These are phyloP conservation scores for Heliopora coerulea DNA, from an alignment of 92 coral and sea anemone species.

Conservation along the genomic window DNA sequence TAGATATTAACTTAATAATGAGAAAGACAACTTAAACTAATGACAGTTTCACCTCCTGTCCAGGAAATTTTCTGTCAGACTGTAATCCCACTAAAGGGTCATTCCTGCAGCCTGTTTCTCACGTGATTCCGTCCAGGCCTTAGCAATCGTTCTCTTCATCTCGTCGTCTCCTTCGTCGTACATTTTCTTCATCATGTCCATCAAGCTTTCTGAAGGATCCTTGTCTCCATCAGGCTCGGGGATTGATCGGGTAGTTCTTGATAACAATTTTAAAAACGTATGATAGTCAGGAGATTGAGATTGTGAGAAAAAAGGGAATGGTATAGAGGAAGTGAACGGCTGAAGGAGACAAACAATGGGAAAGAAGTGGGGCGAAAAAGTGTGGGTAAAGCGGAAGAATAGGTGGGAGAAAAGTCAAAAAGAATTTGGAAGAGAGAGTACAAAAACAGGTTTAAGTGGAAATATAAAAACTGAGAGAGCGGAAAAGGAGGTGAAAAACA, in stretches of 20 bases:
- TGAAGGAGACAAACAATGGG: not conserved
- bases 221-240: conserved; percentile 61
- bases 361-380: not conserved
- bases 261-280: too few species aligned
- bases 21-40: too few species aligned
- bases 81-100: not conserved
- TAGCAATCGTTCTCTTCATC: conserved; percentile 93
- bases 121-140: conserved; percentile 96
- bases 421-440: not conserved
- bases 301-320: too few species aligned
- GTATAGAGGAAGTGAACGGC: too few species aligned
- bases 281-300: too few species aligned
- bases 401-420: not conserved
- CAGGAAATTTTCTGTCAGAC: not conserved
- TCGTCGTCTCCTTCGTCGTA: conserved; percentile 98
- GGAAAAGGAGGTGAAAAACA: too few species aligned
- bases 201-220: conserved; percentile 81
- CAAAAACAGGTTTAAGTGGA: too few species aligned
- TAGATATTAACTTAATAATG: too few species aligned
- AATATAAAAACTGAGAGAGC: too few species aligned
- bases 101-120: conserved; percentile 57
- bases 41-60: not conserved
- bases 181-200: conserved; percentile 98
- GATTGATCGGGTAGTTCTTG: not conserved
- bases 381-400: not conserved